Base-by-base conservation (phyloP, 2,888 invertebrate genomes). In the Dione vanillae region DNA sequence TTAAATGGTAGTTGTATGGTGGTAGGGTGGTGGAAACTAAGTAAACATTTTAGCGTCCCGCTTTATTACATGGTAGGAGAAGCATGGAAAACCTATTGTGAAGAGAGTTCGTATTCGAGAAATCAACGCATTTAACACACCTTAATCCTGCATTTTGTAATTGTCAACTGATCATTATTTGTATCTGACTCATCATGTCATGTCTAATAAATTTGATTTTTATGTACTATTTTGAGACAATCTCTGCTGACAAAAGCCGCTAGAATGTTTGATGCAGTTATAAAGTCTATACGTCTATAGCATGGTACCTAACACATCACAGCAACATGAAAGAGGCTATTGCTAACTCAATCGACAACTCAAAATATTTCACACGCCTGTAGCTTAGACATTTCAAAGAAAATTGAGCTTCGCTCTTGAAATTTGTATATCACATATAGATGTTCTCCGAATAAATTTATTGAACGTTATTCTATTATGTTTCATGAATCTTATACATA, bases 381-480 rank as follows among this genome's bases (percentile, higher is more conserved):
- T 27, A 14, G n/a, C 11, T 45, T 14, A 52, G 52, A 52, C n/a
- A 27, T 52, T 52, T 35, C 52, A 52, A 52, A 52, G 52, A 54
- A 6, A 54, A 54, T 35, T 14, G 14, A 9, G n/a, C n/a, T 54
- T 35, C 27, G 8, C 3, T 35, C 0, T 54, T 35, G 9, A 35
- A 35, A 27, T 27, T 27, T 52, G 14, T 35, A n/a, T 54, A 19
- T 20, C 11, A 19, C 49, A 20, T 27, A 27, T 27, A 2, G 27
- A 27, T 27, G 27, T 5, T 47, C 1, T 47, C 47, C 10, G 16
- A 10, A 19, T 3, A 19, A 47, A 47, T 47, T 9, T 19, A 16
- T 19, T 16, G 10, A 19, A 49, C 11, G 3, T 19, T 19, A 11
- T 49, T 49, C 10, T 47, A 47, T 49, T 10, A 47, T 10, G 10